Base-by-base conservation (phyloP, 2,797 vertebrate species). In the Dicrostonyx torquatus region DNA sequence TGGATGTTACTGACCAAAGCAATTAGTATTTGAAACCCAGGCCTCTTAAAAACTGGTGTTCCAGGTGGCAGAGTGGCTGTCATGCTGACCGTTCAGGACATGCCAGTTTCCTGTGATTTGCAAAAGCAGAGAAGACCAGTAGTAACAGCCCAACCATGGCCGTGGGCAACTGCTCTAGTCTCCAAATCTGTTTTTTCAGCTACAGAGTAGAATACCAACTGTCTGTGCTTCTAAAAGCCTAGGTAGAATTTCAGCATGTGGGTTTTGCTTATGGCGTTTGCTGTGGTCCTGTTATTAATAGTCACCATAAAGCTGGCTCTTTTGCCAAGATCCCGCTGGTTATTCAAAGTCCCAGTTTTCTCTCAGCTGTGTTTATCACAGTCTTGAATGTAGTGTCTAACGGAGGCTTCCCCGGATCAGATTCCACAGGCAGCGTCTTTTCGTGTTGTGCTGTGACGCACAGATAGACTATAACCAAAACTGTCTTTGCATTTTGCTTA, bases 311-410 rank as follows among this genome's bases (percentile, higher is more conserved):
- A 89, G 26, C 24, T 9, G 26, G 14, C 3, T 34, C 22, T 43
- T 87, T 55, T 64, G 10, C n/a, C 76, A 53, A 80, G 24, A 85
- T 85, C n/a, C 43, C 68, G 88, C 34, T 82, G 53, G 34, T 68
- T 91, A 9, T 34, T 76, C 43, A 66, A 93, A 88, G 76, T 9
- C 34, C 7, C 11, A 66, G 76, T 72, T 89, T 92, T 94, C 62
- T 15, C 55, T 53, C 29, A 72, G 58, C 82, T 26, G 8, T 29
- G 37, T 72, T 72, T 72, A 73, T 55, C 37, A 6, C 34, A 82
- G 70, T 90, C 31, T 24, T 76, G 76, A 91, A 62, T 34, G 14
- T 68, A 40, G 17, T 15, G 0, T 26, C 50, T 86, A 10, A 20
- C 17, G 18, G 85, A 53, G 13, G 34, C 22, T 58, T 62, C 43